Conservation (phyloP, 2,888 invertebrate species). For the Philaethria dido region DNA sequence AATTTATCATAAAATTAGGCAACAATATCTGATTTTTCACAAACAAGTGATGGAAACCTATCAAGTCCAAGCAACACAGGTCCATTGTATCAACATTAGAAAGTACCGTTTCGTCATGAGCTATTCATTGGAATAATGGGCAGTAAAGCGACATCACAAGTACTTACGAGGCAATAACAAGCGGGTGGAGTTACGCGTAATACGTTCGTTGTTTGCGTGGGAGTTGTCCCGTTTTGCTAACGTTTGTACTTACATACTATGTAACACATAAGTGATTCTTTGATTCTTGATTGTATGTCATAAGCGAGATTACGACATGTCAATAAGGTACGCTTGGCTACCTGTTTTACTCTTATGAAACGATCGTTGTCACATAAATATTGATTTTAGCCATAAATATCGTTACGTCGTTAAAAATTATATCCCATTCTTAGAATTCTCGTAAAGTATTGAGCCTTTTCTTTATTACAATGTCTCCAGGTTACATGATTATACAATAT, state of each 20-base stretch:
- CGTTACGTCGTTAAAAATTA: not conserved
- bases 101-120: slow-evolving; percentile 71
- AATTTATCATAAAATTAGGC: slow-evolving; percentile 2
- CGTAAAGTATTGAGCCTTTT: not conserved
- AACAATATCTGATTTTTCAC: not conserved
- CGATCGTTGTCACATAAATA: not conserved
- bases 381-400: too few species aligned
- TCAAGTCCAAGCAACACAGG: slow-evolving; percentile 27
- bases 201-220: slow-evolving; percentile 56
- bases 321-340: slow-evolving; percentile 22
- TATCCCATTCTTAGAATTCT: not conserved
- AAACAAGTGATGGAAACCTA: slow-evolving; percentile 15
- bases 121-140: slow-evolving; percentile 69
- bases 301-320: slow-evolving; percentile 40
- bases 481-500: not conserved
- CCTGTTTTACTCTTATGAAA: not conserved
- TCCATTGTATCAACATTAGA: slow-evolving; percentile 69
- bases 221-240: slow-evolving; percentile 58
- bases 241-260: slow-evolving; percentile 25
- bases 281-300: slow-evolving; percentile 42
- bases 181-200: slow-evolving; percentile 50
- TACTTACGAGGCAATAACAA: slow-evolving; percentile 58
- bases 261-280: slow-evolving; percentile 41
- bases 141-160: slow-evolving; percentile 55
- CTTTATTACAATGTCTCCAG: not conserved